phyloP scores from a whole-genome alignment of 2,113 vertebrate genomes.

The Protobothrops mucrosquamatus region DNA sequence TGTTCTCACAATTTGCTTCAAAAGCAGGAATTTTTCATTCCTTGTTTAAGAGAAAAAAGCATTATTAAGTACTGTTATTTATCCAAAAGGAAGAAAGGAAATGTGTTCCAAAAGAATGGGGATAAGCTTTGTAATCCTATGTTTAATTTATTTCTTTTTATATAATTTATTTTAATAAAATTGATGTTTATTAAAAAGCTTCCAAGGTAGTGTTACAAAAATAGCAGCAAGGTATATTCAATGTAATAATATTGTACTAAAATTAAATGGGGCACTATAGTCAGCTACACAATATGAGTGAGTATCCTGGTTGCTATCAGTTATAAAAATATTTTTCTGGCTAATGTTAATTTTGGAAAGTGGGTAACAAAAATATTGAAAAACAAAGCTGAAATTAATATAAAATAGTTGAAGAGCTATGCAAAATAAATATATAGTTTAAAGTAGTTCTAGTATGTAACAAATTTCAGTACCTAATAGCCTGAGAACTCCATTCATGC shows the following conservation, averaged over 20 bases:
- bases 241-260: neutral
- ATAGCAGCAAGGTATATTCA: neutral
- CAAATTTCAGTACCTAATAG: conserved; percentile 16
- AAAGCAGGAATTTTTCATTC: neutral
- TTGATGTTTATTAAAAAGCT: neutral
- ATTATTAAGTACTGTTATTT: neutral
- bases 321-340: neutral
- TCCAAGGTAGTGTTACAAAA: neutral
- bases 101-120: neutral
- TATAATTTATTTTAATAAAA: neutral
- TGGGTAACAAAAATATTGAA: neutral
- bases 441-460: neutral
- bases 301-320: neutral
- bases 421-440: neutral
- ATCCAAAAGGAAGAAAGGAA: neutral
- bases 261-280: neutral
- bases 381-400: neutral
- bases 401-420: neutral
- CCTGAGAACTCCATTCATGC: conserved; percentile 21
- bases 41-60: neutral
- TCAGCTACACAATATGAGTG: neutral
- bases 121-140: neutral
- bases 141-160: neutral
- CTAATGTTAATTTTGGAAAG: neutral
- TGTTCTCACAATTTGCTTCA: neutral